Evolutionary conservation across 2,113 vertebrate species (phyloP).

Genomic region (Poecilia latipinna): DNA sequence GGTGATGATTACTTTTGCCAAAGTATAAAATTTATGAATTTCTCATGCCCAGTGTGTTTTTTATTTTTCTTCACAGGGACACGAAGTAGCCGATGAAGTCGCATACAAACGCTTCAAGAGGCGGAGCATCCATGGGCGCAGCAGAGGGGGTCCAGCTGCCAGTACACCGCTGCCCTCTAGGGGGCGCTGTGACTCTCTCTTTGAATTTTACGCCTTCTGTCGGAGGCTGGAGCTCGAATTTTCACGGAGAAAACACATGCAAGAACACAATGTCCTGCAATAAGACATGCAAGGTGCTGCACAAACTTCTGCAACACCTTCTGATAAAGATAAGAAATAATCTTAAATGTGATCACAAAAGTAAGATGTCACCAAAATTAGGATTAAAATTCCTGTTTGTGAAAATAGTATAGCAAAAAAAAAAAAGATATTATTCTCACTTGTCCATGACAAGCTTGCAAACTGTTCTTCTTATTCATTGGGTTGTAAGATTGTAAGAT

Average conservation of each 20-base stretch:
- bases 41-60: fast-evolving
- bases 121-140: constrained; percentile 29
- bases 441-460: no score
- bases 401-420: no score
- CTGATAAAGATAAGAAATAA: neutral
- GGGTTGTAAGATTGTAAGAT: no score
- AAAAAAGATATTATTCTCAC: no score
- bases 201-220: constrained; percentile 61
- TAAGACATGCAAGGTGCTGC: constrained; percentile 30
- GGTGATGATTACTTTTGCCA: neutral
- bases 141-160: constrained; percentile 20
- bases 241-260: constrained; percentile 30
- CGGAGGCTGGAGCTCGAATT: constrained; percentile 70
- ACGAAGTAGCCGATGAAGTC: constrained; percentile 1
- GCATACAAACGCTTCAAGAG: constrained; percentile 69
- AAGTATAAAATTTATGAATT: neutral
- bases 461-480: no score
- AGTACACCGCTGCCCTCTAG: constrained; percentile 80
- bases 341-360: no score
- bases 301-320: neutral
- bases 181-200: constrained; percentile 61
- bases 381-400: no score
- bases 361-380: no score
- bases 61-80: constrained; percentile 8
- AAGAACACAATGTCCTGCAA: neutral